These are phyloP conservation scores for Decapterus maruadsi DNA, from an alignment of 2,797 vertebrate genomes.

Conservation along the genomic window DNA sequence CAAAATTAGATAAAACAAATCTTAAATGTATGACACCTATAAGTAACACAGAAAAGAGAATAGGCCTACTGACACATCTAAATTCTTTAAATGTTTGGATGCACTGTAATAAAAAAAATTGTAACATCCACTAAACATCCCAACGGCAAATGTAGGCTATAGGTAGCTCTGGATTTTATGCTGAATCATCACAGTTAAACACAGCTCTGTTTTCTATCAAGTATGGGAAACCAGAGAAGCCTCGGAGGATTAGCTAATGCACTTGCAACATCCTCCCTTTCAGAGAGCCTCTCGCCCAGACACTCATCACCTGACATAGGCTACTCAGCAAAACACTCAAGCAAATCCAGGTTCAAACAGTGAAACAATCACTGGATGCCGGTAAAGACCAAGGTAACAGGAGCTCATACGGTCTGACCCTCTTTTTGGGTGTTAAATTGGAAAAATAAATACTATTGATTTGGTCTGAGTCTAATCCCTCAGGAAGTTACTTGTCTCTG, in stretches of 20 bases:
- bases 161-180: conserved; percentile 26
- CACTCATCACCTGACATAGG: conserved; percentile 18
- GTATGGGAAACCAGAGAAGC: conserved; percentile 63
- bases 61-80: neutral
- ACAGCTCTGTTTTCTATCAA: conserved; percentile 40
- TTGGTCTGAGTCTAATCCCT: neutral
- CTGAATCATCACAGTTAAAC: conserved; percentile 60
- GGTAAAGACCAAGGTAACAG: neutral
- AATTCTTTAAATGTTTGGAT: neutral
- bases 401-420: neutral
- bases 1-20: neutral
- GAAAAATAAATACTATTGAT: conserved; percentile 16
- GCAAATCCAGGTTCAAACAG: conserved; percentile 34
- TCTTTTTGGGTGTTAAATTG: neutral
- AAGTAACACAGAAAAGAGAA: neutral
- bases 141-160: neutral
- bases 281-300: conserved; percentile 31
- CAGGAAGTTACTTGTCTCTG: neutral
- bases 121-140: conserved; percentile 6
- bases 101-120: neutral
- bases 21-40: neutral
- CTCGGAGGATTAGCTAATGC: conserved; percentile 67
- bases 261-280: conserved; percentile 57
- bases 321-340: conserved; percentile 47
- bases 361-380: conserved; percentile 12